Base-by-base conservation (phyloP, 1,140 invertebrate genomes). In the Hyles euphorbiae region DNA sequence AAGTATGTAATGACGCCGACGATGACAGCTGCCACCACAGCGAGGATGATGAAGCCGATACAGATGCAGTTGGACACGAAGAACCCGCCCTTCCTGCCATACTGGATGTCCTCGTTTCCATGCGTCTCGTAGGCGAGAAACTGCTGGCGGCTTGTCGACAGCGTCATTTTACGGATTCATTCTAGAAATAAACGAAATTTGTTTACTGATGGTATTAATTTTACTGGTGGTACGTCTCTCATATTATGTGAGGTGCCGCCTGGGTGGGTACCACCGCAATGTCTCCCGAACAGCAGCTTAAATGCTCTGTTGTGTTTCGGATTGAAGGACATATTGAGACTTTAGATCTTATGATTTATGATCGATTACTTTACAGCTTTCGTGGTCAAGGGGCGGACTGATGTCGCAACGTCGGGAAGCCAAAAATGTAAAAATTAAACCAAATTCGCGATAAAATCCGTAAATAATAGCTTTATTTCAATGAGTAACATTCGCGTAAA, bases 71-170 rank as follows among this genome's bases (percentile, higher is more conserved):
- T 76, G 6, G 78, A 78, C n/a, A 90, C 68, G 60, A 87, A 89
- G n/a, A 89, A 64, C 11, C 87, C 88, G 34, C 86, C 85, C 59
- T 74, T 78, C 58, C 87, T 76, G 9, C 67, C 72, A 66, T 89
- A 89, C 5, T 77, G 76, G 7, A 89, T 83, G 53, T 79, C 74
- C 34, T 74, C 71, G 56, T 78, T 40, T 68, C 72, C 49, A 59
- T 87, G 77, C 0, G 80, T 68, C 53, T 90, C 88, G 56, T 81
- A 87, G 1, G 87, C 79, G 53, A 90, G 68, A 67, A 90, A 90
- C 61, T 89, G 87, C 56, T 90, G 87, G n/a, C 88, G 81, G 63
- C 85, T 89, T 33, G 70, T 86, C 6, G 85, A 87, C 49, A 88
- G 67, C 50, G 81, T 78, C 87, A 89, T 90, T 4, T 49, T 70